Conservation (phyloP, 2,888 invertebrate species). For the Meteorus colon region DNA sequence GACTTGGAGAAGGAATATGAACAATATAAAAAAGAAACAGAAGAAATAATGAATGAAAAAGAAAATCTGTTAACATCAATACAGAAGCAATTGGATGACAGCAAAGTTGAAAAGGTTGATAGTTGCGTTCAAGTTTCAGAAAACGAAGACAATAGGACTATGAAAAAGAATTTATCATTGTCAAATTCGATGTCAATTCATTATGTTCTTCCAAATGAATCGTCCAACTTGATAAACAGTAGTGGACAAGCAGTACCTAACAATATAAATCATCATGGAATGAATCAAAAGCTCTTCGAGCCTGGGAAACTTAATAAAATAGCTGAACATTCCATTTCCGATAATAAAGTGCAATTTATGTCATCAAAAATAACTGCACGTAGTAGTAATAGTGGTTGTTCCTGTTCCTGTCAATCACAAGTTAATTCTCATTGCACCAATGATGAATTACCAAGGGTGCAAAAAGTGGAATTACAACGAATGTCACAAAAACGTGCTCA, state of each 20-base stretch:
- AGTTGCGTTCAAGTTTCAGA: constrained; percentile 61
- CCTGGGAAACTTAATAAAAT: constrained; percentile 49
- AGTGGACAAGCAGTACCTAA: constrained; percentile 34
- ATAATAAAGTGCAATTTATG: constrained; percentile 39
- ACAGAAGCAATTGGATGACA: constrained; percentile 65
- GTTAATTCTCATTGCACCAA: constrained; percentile 51
- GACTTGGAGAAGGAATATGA: constrained; percentile 83
- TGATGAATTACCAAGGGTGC: constrained; percentile 50
- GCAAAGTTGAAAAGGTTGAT: constrained; percentile 48
- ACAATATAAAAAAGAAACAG: constrained; percentile 75
- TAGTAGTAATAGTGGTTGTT: constrained; percentile 15
- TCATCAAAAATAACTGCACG: constrained; percentile 40
- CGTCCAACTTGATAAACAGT: constrained; percentile 3
- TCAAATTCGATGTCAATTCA: constrained; percentile 18
- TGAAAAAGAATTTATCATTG: constrained; percentile 43
- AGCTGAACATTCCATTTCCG: constrained; percentile 42
- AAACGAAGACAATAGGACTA: constrained; percentile 1
- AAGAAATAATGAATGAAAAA: constrained; percentile 76
- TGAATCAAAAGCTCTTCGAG: constrained; percentile 41
- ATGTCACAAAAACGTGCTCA: constrained; percentile 54
- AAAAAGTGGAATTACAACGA: constrained; percentile 52
- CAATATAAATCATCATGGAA: constrained; percentile 36
- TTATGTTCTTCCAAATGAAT: constrained; percentile 30
- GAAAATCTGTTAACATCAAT: constrained; percentile 76
- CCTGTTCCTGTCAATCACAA: constrained; percentile 50